These are phyloP conservation scores for Pangasius djambal DNA, from an alignment of 2,797 vertebrate genomes.

Conservation along the genomic window DNA sequence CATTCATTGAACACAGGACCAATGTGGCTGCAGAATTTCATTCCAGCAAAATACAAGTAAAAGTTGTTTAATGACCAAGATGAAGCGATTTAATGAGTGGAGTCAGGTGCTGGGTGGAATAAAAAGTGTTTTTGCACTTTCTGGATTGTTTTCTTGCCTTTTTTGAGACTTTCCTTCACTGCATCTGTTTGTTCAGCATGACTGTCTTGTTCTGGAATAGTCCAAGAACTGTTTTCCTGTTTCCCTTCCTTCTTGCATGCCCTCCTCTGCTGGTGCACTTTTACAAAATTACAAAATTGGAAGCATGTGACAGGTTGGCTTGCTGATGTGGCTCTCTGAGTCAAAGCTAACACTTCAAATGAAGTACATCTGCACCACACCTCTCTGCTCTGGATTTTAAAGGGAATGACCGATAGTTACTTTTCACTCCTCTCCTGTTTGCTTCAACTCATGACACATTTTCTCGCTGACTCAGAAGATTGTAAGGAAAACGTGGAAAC, in stretches of 20 bases:
- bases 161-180: not conserved
- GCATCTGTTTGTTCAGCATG: not conserved
- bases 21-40: not conserved
- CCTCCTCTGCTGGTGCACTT: conserved; percentile 25
- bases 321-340: conserved; percentile 71
- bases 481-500: conserved; percentile 27
- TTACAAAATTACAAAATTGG: conserved; percentile 60
- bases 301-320: conserved; percentile 68
- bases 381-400: conserved; percentile 17
- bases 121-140: not conserved
- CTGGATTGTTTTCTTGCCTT: not conserved
- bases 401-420: conserved; percentile 49
- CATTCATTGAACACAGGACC: not conserved
- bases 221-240: conserved; percentile 22
- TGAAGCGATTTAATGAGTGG: not conserved
- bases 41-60: not conserved
- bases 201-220: conserved; percentile 8
- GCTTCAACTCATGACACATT: not conserved
- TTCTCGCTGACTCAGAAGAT: conserved; percentile 32
- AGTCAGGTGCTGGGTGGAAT: not conserved
- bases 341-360: conserved; percentile 40
- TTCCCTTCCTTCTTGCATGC: conserved; percentile 2
- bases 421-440: conserved; percentile 26
- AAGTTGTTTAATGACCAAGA: not conserved
- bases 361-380: conserved; percentile 25